A percentile compares a stretch with the other conserved stretches of the same genome.
Conservation (phyloP, 2,797 vertebrate species). For the Micropoecilia bifurca region DNA sequence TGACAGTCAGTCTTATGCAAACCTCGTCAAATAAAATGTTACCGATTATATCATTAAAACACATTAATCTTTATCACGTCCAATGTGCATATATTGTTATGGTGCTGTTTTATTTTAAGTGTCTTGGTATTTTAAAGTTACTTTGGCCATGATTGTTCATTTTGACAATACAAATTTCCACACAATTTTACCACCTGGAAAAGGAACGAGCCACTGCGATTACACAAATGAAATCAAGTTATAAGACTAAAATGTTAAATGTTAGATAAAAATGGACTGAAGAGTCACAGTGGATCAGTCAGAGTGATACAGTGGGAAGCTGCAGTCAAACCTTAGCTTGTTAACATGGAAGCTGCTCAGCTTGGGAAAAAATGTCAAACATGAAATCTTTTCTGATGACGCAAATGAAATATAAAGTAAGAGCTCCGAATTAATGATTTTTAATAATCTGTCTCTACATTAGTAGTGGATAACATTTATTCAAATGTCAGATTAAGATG, state of each 20-base stretch:
- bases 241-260: background rate
- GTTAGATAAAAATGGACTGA: background rate
- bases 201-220: background rate
- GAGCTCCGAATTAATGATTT: background rate
- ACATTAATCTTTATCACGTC: background rate
- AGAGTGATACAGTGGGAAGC: background rate
- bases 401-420: background rate
- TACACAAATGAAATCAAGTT: background rate
- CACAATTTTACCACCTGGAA: background rate
- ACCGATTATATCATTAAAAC: background rate
- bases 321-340: background rate
- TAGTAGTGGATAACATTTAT: background rate
- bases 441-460: background rate
- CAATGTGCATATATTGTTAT: background rate
- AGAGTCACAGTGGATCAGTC: background rate
- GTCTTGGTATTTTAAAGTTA: background rate
- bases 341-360: background rate
- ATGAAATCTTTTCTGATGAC: background rate
- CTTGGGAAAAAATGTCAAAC: background rate
- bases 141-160: background rate
- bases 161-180: background rate
- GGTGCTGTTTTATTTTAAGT: background rate
- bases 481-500: background rate
- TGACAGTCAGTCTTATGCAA: too few relatives aligned
- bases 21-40: too few relatives aligned